Evolutionary conservation across 2,113 vertebrate genomes (phyloP), one percentile per base, ranked within the genome.

Genomic region (Tragelaphus scriptus): DNA sequence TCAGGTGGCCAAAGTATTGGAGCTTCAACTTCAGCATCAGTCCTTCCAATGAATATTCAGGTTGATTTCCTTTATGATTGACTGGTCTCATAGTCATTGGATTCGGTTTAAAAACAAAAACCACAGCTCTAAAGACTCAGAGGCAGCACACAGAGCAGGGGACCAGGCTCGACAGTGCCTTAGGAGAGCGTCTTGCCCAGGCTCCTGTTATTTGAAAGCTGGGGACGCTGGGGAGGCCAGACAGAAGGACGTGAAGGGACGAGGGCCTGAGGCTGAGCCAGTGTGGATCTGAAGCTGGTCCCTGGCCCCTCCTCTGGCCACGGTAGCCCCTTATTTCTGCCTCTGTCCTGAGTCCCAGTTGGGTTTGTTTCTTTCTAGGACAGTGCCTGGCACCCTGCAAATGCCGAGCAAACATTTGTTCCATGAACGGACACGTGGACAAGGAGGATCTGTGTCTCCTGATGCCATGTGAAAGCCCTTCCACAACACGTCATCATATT

Each of bases 131-230:
- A 25, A 23, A 55, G 51, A 36, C 10, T 61, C 77, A 17, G 59
- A 63, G 58, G 40, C 10, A 2, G 2, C 23, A 28, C 63, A 2
- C 30, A 1, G 15, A 40, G 53, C 3, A 15, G n/a, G 14, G 13
- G 79, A 5, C 8, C 49, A 8, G 19, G 16, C 12, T 7, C 6
- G 2, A n/a, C 15, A 10, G 47, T 3, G 10, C 10, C 63, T 40
- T 6, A n/a, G 65, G 55, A 32, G 47, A 19, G 3, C 5, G 2
- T 1, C 44, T 36, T 0, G 1, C 7, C 56, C 10, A 5, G 2
- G 13, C n/a, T 11, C 40, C 81, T 28, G 32, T 4, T 40, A 8
- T 16, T 6, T 53, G n/a, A 49, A 21, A 47, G 25, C 4, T 32
- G 3, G 63, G 40, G 51, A 59, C 7, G 0, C 79, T 4, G 32